Conservation (phyloP, 2,797 vertebrate species). For the Ceyx erithaca region DNA sequence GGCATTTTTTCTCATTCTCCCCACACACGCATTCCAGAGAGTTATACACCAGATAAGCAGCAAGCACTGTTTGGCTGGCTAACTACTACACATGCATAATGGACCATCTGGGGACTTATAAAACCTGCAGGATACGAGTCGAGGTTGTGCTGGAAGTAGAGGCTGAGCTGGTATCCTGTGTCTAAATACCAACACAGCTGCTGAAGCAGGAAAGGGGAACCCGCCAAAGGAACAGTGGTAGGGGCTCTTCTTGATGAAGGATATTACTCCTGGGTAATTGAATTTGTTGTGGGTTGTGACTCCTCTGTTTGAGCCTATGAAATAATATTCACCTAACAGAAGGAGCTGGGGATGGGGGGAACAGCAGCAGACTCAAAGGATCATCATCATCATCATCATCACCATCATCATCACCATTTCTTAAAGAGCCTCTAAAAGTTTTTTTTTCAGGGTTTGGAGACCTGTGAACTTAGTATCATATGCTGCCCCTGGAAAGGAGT, state of each 20-base stretch:
- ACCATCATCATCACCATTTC: not conserved
- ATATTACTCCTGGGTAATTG: slow-evolving; percentile 56
- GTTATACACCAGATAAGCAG: slow-evolving; percentile 73
- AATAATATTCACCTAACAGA: slow-evolving; percentile 44
- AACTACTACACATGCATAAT: slow-evolving; percentile 47
- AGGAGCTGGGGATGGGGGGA: not conserved
- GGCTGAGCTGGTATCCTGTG: slow-evolving; percentile 68
- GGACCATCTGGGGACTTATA: slow-evolving; percentile 68
- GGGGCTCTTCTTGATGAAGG: slow-evolving; percentile 42
- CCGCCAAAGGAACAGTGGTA: slow-evolving; percentile 14
- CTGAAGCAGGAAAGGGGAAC: slow-evolving; percentile 65
- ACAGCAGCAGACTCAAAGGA: not conserved
- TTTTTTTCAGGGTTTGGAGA: not conserved
- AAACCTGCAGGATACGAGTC: slow-evolving; percentile 35
- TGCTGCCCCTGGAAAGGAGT: not conserved
- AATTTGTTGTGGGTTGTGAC: slow-evolving; percentile 54
- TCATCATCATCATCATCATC: not conserved
- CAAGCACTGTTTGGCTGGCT: slow-evolving; percentile 62
- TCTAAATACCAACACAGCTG: slow-evolving; percentile 75
- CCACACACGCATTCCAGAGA: slow-evolving; percentile 57
- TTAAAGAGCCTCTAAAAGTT: not conserved
- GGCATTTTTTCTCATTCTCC: slow-evolving; percentile 68
- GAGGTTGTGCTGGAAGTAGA: slow-evolving; percentile 61
- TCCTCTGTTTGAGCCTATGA: slow-evolving; percentile 19
- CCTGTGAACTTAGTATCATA: not conserved